phyloP scores from a whole-genome alignment of 2,113 vertebrate genomes.

The Solenodon paradoxus region DNA sequence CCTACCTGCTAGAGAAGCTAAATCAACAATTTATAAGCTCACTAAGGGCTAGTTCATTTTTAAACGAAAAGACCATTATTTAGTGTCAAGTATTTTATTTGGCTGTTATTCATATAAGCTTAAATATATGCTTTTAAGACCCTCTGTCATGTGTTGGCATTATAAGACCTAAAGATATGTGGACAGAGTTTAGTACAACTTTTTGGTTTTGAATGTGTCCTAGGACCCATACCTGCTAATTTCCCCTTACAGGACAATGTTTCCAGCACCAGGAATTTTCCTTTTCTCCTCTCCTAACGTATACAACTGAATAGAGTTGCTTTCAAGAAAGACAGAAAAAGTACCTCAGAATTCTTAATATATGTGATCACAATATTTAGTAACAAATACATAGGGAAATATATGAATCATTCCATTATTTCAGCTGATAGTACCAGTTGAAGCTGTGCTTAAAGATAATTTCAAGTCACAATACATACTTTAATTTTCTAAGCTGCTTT shows the following conservation, averaged over 20 bases:
- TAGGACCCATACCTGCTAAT: background rate
- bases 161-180: background rate
- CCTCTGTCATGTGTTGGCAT: background rate
- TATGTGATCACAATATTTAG: background rate
- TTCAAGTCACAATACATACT: background rate
- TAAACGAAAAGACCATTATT: background rate
- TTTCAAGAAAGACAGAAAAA: background rate
- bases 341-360: background rate
- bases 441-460: background rate
- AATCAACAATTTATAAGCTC: background rate
- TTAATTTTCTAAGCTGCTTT: background rate
- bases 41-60: background rate
- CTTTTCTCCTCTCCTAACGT: background rate
- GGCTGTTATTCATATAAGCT: background rate
- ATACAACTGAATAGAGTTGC: background rate
- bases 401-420: background rate
- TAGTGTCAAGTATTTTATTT: constrained; percentile 28
- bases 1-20: background rate
- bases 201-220: too few relatives aligned
- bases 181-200: background rate
- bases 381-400: background rate
- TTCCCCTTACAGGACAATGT: background rate
- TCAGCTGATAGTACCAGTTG: background rate
- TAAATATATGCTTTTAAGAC: background rate
- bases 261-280: background rate